A percentile compares a stretch with the other conserved stretches of the same genome.
These are phyloP conservation scores for Adelphocoris suturalis DNA, from an alignment of 2,888 invertebrate genomes.

Conservation along the genomic window DNA sequence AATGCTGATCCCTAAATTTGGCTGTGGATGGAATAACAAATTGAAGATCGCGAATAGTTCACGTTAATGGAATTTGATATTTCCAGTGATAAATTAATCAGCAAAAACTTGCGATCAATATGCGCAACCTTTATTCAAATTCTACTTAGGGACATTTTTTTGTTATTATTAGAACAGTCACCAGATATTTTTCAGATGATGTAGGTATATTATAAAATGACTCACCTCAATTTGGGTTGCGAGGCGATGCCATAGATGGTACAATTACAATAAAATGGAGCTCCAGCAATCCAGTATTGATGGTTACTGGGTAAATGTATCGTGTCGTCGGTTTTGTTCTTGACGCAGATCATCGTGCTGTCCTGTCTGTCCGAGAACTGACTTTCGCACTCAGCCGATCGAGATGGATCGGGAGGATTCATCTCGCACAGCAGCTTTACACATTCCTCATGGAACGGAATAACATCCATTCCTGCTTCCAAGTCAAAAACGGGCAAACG, in stretches of 20 bases:
- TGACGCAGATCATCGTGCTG: neutral
- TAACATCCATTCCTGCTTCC: neutral
- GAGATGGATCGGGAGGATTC: neutral
- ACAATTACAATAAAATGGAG: neutral
- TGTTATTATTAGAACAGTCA: too few relatives aligned
- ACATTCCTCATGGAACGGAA: neutral
- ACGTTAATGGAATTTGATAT: too few relatives aligned
- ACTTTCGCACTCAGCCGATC: neutral
- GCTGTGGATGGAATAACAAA: too few relatives aligned
- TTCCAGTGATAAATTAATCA: too few relatives aligned
- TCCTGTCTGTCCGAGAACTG: neutral
- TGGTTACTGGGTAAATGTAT: neutral
- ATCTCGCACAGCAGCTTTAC: neutral
- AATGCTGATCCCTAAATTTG: too few relatives aligned
- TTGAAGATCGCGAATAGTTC: too few relatives aligned
- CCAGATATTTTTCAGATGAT: too few relatives aligned
- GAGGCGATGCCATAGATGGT: conserved; percentile 5
- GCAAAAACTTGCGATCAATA: too few relatives aligned
- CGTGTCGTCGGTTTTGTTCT: neutral
- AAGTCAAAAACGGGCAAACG: neutral
- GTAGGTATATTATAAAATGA: too few relatives aligned
- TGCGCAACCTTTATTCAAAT: too few relatives aligned
- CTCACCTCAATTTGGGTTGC: neutral
- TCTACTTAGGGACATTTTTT: too few relatives aligned
- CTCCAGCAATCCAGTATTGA: neutral